Conservation (phyloP, 2,888 invertebrate genomes). For the Leucania comma region DNA sequence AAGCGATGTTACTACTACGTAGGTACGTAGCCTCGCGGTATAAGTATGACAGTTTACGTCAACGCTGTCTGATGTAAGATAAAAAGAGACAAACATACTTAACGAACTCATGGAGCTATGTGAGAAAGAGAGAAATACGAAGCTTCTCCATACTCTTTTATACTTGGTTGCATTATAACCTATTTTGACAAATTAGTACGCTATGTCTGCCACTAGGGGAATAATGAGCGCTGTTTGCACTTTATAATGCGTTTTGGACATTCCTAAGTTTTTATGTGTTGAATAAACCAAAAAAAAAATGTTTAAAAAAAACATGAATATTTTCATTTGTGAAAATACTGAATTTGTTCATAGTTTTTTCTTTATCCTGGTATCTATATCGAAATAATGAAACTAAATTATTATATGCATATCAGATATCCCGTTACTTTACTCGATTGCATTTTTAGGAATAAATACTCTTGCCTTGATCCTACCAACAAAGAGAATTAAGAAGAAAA, state of each 20-base stretch:
- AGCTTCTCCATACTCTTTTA: conserved; percentile 58
- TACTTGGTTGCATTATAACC: conserved; percentile 79
- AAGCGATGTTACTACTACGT: conserved; percentile 82
- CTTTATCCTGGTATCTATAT: no score
- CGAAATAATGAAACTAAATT: no score
- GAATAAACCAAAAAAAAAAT: conserved; percentile 5
- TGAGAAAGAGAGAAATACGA: conserved; percentile 75
- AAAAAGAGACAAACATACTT: conserved; percentile 53
- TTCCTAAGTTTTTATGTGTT: conserved; percentile 18
- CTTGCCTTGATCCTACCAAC: no score
- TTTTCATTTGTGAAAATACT: neutral
- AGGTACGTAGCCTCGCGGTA: conserved; percentile 87
- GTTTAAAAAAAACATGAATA: neutral
- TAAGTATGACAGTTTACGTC: conserved; percentile 65
- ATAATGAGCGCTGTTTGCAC: conserved; percentile 68
- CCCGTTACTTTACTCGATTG: neutral
- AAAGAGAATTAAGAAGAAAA: no score
- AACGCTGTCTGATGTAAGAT: conserved; percentile 71
- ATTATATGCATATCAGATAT: neutral
- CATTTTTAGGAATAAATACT: neutral
- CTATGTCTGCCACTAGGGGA: conserved; percentile 85
- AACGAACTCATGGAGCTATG: neutral
- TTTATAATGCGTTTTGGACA: conserved; percentile 72
- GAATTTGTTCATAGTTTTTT: neutral
- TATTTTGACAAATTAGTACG: conserved; percentile 89